Evolutionary conservation across 2,113 vertebrate species (phyloP).

Genomic region (Hippocampus comes): DNA sequence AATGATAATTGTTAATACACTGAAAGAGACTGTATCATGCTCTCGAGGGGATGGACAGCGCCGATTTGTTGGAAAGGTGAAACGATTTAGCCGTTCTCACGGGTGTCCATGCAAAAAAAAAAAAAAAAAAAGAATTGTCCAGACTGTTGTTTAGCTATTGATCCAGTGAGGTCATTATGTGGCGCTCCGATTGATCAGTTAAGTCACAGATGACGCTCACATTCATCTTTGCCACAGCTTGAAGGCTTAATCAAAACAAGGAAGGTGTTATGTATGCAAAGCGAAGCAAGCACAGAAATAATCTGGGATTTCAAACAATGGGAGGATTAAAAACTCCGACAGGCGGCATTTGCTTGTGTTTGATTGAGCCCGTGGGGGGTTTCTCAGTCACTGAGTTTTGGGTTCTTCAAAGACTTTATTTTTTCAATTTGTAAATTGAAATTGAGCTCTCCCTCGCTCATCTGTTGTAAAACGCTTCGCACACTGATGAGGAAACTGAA

Average conservation of each 20-base stretch:
- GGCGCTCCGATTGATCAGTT: constrained; percentile 36
- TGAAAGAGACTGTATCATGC: too few species aligned
- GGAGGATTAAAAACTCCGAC: constrained; percentile 4
- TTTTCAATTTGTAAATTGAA: not conserved
- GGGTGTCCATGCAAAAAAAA: constrained; percentile 18
- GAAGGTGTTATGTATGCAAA: constrained; percentile 21
- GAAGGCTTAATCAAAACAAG: constrained; percentile 31
- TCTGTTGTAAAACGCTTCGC: not conserved
- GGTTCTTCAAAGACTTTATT: constrained; percentile 12
- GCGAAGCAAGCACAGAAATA: not conserved
- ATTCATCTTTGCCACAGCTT: constrained; percentile 35
- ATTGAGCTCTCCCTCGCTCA: constrained; percentile 14
- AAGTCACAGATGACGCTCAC: constrained; percentile 16
- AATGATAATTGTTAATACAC: not conserved
- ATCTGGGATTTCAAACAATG: constrained; percentile 4
- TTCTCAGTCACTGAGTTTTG: constrained; percentile 20
- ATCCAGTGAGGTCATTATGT: constrained; percentile 39
- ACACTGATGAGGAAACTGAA: not conserved
- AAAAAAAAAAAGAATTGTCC: constrained; percentile 5
- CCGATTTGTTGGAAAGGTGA: too few species aligned
- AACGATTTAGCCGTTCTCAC: constrained; percentile 23
- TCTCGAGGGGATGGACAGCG: too few species aligned
- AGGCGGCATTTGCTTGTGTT: not conserved
- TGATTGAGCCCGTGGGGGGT: constrained; percentile 38
- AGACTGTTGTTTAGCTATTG: constrained; percentile 36